phyloP scores from a whole-genome alignment of 30 jellyfish, hydroid and myxozoan genomes.

The Cassiopea xamachana region DNA sequence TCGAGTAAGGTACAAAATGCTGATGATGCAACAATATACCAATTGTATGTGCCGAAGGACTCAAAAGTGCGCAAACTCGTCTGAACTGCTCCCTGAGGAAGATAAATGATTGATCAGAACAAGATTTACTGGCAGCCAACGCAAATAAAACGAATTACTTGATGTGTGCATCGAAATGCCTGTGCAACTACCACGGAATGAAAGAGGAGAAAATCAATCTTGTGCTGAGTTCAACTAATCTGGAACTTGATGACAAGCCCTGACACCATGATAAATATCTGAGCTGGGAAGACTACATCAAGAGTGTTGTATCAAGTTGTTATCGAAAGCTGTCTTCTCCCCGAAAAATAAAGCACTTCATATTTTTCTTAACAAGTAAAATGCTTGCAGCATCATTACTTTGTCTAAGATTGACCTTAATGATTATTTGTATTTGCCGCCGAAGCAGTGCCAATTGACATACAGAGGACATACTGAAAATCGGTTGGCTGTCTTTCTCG shows the following conservation, averaged over 20 bases:
- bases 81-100: slow-evolving; percentile 1
- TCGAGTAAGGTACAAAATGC: not conserved
- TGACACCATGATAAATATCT: slow-evolving; percentile 25
- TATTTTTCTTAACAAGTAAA: slow-evolving; percentile 27
- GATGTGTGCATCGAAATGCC: slow-evolving; percentile 30
- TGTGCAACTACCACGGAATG: slow-evolving; percentile 14
- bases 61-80: not conserved
- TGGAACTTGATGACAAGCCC: slow-evolving; percentile 3
- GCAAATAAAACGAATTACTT: not conserved
- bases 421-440: slow-evolving; percentile 33
- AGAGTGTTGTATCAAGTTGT: slow-evolving; percentile 15
- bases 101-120: not conserved
- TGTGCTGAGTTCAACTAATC: slow-evolving; percentile 8
- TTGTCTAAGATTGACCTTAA: slow-evolving; percentile 13
- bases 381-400: slow-evolving; percentile 33
- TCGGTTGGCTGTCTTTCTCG: slow-evolving; percentile 16
- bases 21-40: not conserved
- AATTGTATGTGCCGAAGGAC: not conserved
- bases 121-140: slow-evolving; percentile 1
- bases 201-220: slow-evolving; percentile 4
- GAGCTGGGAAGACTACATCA: slow-evolving; percentile 26
- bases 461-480: slow-evolving; percentile 19
- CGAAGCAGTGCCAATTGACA: slow-evolving; percentile 34
- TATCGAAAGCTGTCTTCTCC: slow-evolving; percentile 40
- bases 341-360: slow-evolving; percentile 6